phyloP scores from a whole-genome alignment of 2,113 vertebrate genomes.

The Corvus moneduloides region DNA sequence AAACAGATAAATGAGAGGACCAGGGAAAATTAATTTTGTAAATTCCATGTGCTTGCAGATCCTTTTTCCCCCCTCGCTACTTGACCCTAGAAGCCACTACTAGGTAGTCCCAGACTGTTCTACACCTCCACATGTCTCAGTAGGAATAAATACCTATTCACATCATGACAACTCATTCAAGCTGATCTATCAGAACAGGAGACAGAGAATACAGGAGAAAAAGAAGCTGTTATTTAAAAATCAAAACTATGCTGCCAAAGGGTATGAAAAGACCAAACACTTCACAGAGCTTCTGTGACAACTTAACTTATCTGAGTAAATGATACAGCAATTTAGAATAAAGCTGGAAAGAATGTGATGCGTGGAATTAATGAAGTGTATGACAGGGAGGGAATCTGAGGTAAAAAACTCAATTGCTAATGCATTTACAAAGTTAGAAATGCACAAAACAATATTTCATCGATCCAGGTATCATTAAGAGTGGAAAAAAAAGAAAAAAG shows the following conservation, averaged over 20 bases:
- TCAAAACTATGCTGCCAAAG: not conserved
- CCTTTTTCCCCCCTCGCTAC: no score
- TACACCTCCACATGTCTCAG: not conserved
- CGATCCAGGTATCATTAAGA: not conserved
- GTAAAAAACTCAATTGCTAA: not conserved
- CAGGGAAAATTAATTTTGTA: not conserved
- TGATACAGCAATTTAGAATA: constrained; percentile 37
- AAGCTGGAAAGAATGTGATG: not conserved
- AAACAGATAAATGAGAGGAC: not conserved
- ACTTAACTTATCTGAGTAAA: constrained; percentile 33
- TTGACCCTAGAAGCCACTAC: not conserved
- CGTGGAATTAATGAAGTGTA: constrained; percentile 12
- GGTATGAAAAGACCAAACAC: not conserved
- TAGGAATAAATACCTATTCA: not conserved
- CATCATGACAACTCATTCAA: not conserved
- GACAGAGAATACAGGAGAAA: not conserved
- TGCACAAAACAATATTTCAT: not conserved
- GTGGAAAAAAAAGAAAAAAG: no score
- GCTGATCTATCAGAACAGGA: not conserved
- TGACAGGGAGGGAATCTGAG: not conserved
- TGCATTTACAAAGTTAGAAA: not conserved
- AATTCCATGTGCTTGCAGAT: not conserved
- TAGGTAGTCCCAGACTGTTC: not conserved
- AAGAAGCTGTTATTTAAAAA: not conserved
- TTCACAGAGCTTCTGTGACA: constrained; percentile 6